These are phyloP conservation scores for Penaeus japonicus DNA, from an alignment of 1,140 invertebrate species.

Conservation along the genomic window DNA sequence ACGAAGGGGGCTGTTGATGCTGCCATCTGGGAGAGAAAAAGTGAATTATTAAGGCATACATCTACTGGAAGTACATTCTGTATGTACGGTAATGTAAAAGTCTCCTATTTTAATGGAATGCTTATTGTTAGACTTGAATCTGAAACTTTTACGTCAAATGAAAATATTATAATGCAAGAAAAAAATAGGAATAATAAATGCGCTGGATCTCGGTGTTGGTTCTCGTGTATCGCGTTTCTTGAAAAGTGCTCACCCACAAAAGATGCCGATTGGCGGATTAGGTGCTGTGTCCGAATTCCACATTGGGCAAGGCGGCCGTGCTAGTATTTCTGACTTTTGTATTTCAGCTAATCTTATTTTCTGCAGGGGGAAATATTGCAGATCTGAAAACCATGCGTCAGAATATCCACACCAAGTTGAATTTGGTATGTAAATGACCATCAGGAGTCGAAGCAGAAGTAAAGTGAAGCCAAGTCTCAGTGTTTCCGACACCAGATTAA, in stretches of 20 bases:
- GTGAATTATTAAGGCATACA: neutral
- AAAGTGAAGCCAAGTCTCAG: conserved; percentile 7
- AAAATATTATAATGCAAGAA: neutral
- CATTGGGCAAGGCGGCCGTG: no score
- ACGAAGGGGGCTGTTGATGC: neutral
- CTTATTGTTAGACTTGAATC: no score
- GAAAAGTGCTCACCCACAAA: conserved; percentile 54
- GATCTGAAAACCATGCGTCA: neutral
- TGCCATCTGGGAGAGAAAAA: conserved; percentile 27
- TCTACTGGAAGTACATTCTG: neutral
- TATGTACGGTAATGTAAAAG: no score
- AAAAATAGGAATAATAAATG: neutral
- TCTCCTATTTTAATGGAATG: no score
- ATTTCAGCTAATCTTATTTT: neutral
- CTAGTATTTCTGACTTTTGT: no score
- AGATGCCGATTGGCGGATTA: conserved; percentile 55
- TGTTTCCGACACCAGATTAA: conserved; percentile 53
- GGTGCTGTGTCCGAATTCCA: conserved; percentile 23
- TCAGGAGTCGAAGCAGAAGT: no score
- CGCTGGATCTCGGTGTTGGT: neutral
- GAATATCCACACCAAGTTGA: no score
- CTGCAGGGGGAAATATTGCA: neutral
- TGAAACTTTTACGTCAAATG: neutral
- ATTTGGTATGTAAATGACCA: neutral
- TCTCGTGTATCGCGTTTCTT: conserved; percentile 48